Percentiles rank a stretch among this genome's conserved stretches.
These are phyloP conservation scores for Ophiodon elongatus DNA, from an alignment of 2,113 vertebrate genomes.

Conservation along the genomic window DNA sequence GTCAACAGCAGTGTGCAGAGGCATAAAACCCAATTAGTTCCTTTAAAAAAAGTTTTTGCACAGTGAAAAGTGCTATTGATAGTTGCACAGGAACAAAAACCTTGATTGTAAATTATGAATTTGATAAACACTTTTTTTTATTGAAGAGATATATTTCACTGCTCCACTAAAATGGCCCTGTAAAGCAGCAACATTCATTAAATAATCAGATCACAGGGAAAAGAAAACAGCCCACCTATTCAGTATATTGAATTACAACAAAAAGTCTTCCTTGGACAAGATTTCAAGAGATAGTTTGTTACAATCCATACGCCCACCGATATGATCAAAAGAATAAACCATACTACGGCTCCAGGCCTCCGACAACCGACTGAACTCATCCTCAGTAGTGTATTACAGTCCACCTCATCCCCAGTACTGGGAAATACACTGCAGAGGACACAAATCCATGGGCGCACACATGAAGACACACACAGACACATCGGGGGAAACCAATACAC, in stretches of 20 bases:
- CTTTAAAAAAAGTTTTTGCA: not conserved
- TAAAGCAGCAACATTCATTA: not conserved
- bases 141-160: not conserved
- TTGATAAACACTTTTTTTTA: not conserved
- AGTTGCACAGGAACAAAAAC: not conserved
- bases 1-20: not conserved
- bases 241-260: not conserved
- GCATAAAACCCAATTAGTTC: not conserved
- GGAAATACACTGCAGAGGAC: slow-evolving; percentile 31
- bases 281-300: not conserved
- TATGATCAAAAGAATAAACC: slow-evolving; percentile 42
- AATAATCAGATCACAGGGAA: slow-evolving; percentile 10
- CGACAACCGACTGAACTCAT: slow-evolving; percentile 21
- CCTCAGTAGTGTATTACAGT: not conserved
- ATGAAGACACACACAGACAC: not conserved
- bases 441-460: not conserved
- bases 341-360: slow-evolving; percentile 1
- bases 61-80: not conserved
- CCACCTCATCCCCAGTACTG: not conserved
- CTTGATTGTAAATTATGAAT: not conserved
- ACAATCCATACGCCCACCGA: slow-evolving; percentile 24
- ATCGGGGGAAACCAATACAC: slow-evolving; percentile 25
- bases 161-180: not conserved
- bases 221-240: not conserved
- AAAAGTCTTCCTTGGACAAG: not conserved